Evolutionary conservation across 2,113 vertebrate genomes (phyloP), one percentile per base, ranked within the genome.

Genomic region (Cyphotilapia sp.): DNA sequence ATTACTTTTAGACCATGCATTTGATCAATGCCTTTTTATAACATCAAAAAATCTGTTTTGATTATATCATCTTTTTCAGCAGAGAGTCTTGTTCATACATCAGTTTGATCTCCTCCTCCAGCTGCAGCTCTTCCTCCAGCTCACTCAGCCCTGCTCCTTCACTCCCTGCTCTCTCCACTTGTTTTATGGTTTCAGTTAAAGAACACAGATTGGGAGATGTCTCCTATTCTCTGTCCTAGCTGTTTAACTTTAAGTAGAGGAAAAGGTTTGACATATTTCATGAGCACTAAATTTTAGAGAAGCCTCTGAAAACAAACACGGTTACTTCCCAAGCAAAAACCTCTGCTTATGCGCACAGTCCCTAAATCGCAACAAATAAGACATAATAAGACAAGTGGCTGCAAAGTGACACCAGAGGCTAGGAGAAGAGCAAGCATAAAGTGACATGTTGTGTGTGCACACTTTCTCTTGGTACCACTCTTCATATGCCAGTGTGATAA

Each of bases 1-100:
- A 24, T 16, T 81, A 13, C 17, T 83, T 2, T 12, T 24, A 35
- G 59, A 63, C 16, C 8, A 4, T 17, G 27, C 57, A 61, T 31
- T 61, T 57, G 54, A 14, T 14, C 7, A 33, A 10, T 19, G 57
- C 14, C 29, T 6, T 61, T 61, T 33, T 61, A 2, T 3, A 17
- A 31, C 57, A 61, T 4, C 16, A 61, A 31, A 33, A 33, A 0
- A 31, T 61, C 29, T 6, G 29, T 33, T 61, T 61, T 61, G 29
- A 61, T 33, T 61, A 4, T 6, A n/a, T 4, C 90, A 99, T 98
- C 97, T 98, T 96, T 85, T 97, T 96, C 61, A 97, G 92, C 85
- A 99, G 94, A 11, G 86, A 93, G 29, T 97, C 94, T 86, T 98
- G 98, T 83, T 97, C 88, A 9, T 97, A 91, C 3, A 97, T 10